Base-by-base conservation (phyloP, 2,888 invertebrate species). In the Odontothrips loti region DNA sequence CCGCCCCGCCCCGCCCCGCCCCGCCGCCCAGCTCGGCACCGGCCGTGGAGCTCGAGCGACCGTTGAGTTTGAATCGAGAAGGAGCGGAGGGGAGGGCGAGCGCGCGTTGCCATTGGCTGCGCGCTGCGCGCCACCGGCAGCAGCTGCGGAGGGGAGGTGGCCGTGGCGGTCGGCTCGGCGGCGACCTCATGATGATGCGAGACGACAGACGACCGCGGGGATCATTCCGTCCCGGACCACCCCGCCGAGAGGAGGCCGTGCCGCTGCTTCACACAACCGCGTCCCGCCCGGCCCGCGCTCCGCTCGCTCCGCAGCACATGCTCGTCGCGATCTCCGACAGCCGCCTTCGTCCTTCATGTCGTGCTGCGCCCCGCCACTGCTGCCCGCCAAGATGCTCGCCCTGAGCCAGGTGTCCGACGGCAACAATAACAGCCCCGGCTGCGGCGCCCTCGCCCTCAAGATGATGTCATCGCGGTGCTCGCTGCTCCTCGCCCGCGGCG, bases 381-480 rank as follows among this genome's bases (percentile, higher is more conserved):
- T 12, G 68, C 8, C 68, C 68, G 27, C 68, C 68, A 27, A 58
- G 20, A 58, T 75, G 68, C 68, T 75, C 68, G 27, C 68, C 27
- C 68, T 75, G 23, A 23, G 68, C 68, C 68, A 75, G 10, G 68
- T 27, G 27, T 27, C 68, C 27, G 68, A 75, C 68, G 23, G 8
- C 68, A 75, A 75, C 68, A 75, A 75, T 27, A 75, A 75, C 68
- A 10, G 58, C 58, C 12, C 9, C 68, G 68, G 27, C 27, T 27
- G 23, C 27, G 27, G 58, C 68, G 23, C 12, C 68, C 68, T 75
- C 11, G 68, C 68, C 23, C 68, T 75, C 68, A 75, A 75, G 68
- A 75, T 75, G 68, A 75, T 75, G 68, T 75, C 68, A 4, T 75
- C 68, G 68, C 68, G 68, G 68, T 23, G 68, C 27, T 75, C 68